Conservation (phyloP, 2,797 vertebrate genomes). For the Characodon lateralis region DNA sequence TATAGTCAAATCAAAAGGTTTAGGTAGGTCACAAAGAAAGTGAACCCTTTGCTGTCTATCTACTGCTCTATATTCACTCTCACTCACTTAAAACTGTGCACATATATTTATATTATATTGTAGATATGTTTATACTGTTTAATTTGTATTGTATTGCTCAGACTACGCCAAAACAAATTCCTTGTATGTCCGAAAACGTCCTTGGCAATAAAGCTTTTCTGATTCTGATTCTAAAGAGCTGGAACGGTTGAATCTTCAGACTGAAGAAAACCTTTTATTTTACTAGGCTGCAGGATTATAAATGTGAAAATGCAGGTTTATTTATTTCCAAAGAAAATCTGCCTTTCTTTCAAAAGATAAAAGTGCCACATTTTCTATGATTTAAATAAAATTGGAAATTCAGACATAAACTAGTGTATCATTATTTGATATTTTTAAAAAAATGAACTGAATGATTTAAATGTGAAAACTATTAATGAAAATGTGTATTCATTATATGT, state of each 20-base stretch:
- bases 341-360: background rate
- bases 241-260: background rate
- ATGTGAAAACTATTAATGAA: background rate
- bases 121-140: too few relatives aligned
- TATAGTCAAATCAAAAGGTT: conserved; percentile 22
- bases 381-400: background rate
- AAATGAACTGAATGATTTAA: background rate
- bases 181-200: too few relatives aligned
- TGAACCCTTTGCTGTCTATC: background rate
- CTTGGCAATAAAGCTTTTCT: too few relatives aligned
- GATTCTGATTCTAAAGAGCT: too few relatives aligned
- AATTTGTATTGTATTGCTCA: too few relatives aligned
- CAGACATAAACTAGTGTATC: background rate
- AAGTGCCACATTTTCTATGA: background rate
- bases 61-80: too few relatives aligned
- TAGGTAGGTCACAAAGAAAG: conserved; percentile 18
- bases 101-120: too few relatives aligned
- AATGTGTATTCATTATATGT: background rate
- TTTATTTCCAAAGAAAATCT: background rate
- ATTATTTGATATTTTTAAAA: background rate
- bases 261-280: background rate
- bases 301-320: too few relatives aligned
- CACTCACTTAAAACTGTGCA: too few relatives aligned
- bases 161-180: too few relatives aligned
- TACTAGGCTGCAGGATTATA: too few relatives aligned